Base-by-base conservation (phyloP, 2,797 vertebrate species). In the Hylomyscus alleni region DNA sequence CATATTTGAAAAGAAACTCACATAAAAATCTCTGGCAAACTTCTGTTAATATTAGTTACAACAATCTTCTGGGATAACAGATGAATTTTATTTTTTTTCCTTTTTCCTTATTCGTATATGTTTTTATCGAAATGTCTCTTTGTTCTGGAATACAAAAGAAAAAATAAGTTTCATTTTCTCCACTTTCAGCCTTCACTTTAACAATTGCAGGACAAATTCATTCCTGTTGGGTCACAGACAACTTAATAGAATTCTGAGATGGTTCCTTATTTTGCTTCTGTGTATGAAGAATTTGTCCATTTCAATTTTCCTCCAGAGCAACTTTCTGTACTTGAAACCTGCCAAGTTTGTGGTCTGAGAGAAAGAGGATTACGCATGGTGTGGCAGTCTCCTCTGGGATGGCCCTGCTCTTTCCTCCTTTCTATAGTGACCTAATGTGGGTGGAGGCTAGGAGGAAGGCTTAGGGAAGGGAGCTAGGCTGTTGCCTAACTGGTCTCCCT, bases 81-180 rank as follows among this genome's bases (percentile, higher is more conserved):
- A 89, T 94, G 76, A 96, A 92, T 96, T 95, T 96, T 96, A 90
- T 94, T 97, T 26, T 24, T 97, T 97, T 65, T 96, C 56, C 54
- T 93, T 78, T 93, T 94, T 96, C 85, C 81, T 95, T 97, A 93
- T 95, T 95, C 85, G 89, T 90, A 89, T 72, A 81, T 91, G 37
- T 92, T 98, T 98, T 97, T 96, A 94, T 94, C 88, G 60, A 97
- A 93, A 56, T 78, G 22, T 95, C 76, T 96, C 60, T 86, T 95
- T 86, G 78, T 91, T 92, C 82, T 96, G 67, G 86, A 77, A 12
- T 93, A 92, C 52, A 62, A 85, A 88, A 83, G 90, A 94, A 60
- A 73, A 96, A 88, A 95, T 92, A 58, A 40, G 50, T 96, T 97
- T 95, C 75, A 93, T 92, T 96, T 92, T 87, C 31, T 86, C 54